Evolutionary conservation across 2,888 invertebrate species (phyloP).

Genomic region (Eupithecia vulgata): DNA sequence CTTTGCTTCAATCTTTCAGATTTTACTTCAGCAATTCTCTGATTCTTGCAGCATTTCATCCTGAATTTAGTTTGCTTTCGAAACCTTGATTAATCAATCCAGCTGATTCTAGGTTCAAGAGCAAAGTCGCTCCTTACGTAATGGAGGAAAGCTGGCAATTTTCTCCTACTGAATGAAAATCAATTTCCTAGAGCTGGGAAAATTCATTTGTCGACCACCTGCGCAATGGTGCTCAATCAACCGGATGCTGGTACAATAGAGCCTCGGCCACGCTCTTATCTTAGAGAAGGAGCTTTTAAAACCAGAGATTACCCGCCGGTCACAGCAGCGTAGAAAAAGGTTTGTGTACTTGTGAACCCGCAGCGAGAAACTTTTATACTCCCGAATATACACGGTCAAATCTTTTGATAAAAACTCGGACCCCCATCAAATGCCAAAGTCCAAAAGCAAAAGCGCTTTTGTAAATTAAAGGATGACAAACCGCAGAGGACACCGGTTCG

Average conservation of each 20-base stretch:
- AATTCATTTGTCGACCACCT: conserved; percentile 72
- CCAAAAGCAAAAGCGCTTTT: conserved; percentile 47
- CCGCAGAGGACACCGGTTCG: conserved; percentile 33
- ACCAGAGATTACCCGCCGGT: conserved; percentile 53
- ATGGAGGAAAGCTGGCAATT: conserved; percentile 54
- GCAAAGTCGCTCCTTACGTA: conserved; percentile 45
- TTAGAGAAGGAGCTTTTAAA: conserved; percentile 59
- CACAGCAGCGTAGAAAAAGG: conserved; percentile 46
- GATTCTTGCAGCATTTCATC: neutral
- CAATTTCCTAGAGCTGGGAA: conserved; percentile 65
- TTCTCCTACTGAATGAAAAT: conserved; percentile 65
- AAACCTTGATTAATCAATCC: conserved; percentile 42
- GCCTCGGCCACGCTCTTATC: conserved; percentile 54
- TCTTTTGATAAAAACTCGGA: conserved; percentile 47
- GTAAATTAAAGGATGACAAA: conserved; percentile 48
- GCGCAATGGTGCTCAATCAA: conserved; percentile 64
- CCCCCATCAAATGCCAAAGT: conserved; percentile 47
- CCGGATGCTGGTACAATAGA: conserved; percentile 60
- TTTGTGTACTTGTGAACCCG: conserved; percentile 39
- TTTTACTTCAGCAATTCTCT: neutral
- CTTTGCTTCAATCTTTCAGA: neutral
- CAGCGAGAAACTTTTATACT: conserved; percentile 44
- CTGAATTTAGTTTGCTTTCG: neutral
- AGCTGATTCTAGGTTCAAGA: conserved; percentile 41
- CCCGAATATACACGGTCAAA: conserved; percentile 44